Evolutionary conservation across 2,113 vertebrate genomes (phyloP).

Genomic region (Eulemur macaco): DNA sequence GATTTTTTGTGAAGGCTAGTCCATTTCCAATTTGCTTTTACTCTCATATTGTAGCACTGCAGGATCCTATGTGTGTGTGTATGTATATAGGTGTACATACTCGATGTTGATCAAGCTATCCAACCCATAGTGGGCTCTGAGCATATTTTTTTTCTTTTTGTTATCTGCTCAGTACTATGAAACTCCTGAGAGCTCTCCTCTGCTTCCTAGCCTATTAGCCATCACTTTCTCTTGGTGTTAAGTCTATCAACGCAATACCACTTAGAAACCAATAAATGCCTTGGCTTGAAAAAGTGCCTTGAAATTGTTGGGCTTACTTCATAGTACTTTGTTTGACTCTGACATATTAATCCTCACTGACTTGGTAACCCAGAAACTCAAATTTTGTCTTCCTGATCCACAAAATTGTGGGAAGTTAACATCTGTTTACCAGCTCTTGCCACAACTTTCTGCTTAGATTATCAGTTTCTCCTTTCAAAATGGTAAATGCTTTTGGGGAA

Average conservation of each 20-base stretch:
- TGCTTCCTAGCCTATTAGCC: background rate
- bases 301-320: background rate
- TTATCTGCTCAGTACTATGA: background rate
- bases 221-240: background rate
- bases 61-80: background rate
- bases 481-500: background rate
- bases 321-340: background rate
- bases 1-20: background rate
- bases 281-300: background rate
- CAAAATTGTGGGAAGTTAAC: background rate
- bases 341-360: background rate
- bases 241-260: background rate
- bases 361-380: background rate
- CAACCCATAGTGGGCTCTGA: background rate
- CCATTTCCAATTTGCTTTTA: background rate
- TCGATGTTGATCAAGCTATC: background rate
- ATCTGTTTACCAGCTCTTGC: background rate
- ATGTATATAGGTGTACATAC: background rate
- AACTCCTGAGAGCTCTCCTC: background rate
- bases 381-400: background rate
- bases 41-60: background rate
- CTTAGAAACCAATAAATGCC: background rate
- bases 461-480: background rate
- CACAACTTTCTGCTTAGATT: background rate
- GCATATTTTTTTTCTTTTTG: background rate